These are phyloP conservation scores for Drosophila santomea DNA, from an alignment of 1,140 invertebrate genomes.

Conservation along the genomic window DNA sequence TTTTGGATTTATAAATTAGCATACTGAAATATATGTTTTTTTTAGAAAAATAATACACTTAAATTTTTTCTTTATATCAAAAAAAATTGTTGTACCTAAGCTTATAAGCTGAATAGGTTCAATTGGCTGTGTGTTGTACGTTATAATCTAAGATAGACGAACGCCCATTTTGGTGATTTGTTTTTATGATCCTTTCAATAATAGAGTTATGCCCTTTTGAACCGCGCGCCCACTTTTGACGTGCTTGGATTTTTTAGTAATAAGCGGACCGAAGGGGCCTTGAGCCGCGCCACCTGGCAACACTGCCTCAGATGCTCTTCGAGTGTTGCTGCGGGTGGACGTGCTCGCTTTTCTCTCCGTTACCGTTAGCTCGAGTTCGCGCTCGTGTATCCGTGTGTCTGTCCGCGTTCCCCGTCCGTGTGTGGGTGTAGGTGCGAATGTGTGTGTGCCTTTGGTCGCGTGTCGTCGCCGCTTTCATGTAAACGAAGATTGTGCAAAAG, in stretches of 20 bases:
- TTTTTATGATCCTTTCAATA: not conserved
- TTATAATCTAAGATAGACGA: too few species aligned
- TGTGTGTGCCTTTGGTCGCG: slow-evolving; percentile 21
- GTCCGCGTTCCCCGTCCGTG: slow-evolving; percentile 2
- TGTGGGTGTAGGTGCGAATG: slow-evolving; percentile 12
- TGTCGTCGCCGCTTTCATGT: slow-evolving; percentile 43
- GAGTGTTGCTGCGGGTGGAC: slow-evolving; percentile 11
- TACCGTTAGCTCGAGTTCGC: slow-evolving; percentile 7
- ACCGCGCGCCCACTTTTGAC: not conserved
- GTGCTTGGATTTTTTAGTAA: slow-evolving; percentile 1
- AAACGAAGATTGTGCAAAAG: slow-evolving; percentile 49
- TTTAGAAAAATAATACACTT: too few species aligned
- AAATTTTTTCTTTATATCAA: too few species aligned
- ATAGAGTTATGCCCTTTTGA: not conserved
- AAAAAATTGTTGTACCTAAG: too few species aligned
- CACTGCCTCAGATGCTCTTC: slow-evolving; percentile 1
- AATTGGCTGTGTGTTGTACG: too few species aligned
- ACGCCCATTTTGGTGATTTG: not conserved
- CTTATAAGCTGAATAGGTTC: too few species aligned
- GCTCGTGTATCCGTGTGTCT: slow-evolving; percentile 7
- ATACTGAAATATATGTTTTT: too few species aligned
- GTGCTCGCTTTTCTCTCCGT: slow-evolving; percentile 5
- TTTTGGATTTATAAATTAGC: too few species aligned
- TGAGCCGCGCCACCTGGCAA: not conserved
- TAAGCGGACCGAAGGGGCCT: not conserved